Conservation (phyloP, 2,888 invertebrate species). For the Tetrapedia diversipes region DNA sequence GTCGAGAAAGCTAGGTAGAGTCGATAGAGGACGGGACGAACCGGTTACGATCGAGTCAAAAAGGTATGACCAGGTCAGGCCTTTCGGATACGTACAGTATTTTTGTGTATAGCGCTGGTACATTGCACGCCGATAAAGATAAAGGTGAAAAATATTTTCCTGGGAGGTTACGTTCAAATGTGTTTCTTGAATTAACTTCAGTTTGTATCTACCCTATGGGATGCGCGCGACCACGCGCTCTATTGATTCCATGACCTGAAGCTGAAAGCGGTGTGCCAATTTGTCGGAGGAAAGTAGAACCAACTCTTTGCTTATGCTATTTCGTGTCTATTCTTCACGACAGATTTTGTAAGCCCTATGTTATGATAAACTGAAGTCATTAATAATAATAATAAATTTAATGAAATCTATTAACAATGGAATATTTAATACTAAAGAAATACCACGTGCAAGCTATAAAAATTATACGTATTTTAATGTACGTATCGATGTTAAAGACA, state of each 20-base stretch:
- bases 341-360: not conserved
- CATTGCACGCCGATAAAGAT: constrained; percentile 43
- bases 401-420: not conserved
- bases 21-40: constrained; percentile 62
- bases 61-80: constrained; percentile 65
- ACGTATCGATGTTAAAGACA: not conserved
- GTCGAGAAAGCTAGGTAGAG: constrained; percentile 66
- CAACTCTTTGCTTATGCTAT: constrained; percentile 36
- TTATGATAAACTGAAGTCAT: not conserved
- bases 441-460: not conserved
- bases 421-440: not conserved
- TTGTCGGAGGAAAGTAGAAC: constrained; percentile 66
- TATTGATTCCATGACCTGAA: constrained; percentile 74
- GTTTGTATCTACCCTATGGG: constrained; percentile 68
- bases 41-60: constrained; percentile 70
- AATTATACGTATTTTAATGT: not conserved
- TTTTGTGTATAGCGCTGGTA: constrained; percentile 52
- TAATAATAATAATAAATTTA: not conserved
- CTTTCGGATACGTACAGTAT: constrained; percentile 61
- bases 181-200: constrained; percentile 43
- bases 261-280: constrained; percentile 70
- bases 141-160: constrained; percentile 35
- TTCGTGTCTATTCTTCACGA: constrained; percentile 16
- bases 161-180: constrained; percentile 24
- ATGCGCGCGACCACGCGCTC: constrained; percentile 74